A percentile compares a stretch with the other conserved stretches of the same genome.
These are phyloP conservation scores for Diacarnus erythraeanus DNA, from an alignment of 37 sponge, comb jelly and placozoan genomes.

Conservation along the genomic window DNA sequence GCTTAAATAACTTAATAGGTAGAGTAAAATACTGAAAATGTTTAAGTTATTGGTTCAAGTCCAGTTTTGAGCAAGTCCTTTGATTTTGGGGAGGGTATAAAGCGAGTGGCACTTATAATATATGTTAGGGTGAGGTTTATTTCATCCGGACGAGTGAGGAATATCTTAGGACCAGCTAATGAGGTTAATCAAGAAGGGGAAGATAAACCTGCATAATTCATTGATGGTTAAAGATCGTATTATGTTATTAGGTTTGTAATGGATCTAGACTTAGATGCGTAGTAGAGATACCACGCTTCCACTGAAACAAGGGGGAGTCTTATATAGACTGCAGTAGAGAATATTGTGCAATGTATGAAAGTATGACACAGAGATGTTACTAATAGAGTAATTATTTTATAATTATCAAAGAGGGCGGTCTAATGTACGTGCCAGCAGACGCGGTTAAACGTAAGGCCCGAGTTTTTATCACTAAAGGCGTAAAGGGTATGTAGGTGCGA, in stretches of 20 bases:
- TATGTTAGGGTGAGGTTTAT: slow-evolving; percentile 59
- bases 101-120: slow-evolving; percentile 77
- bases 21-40: slow-evolving; percentile 76
- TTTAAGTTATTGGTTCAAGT: slow-evolving; percentile 61
- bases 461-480: slow-evolving; percentile 76
- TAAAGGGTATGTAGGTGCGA: slow-evolving; percentile 79
- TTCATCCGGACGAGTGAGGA: slow-evolving; percentile 66
- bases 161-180: slow-evolving; percentile 39
- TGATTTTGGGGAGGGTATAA: slow-evolving; percentile 79
- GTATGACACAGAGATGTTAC: slow-evolving; percentile 89
- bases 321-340: slow-evolving; percentile 80
- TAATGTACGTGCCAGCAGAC: slow-evolving; percentile 89
- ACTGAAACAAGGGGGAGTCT: slow-evolving; percentile 77
- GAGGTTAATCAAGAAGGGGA: slow-evolving; percentile 11
- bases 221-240: slow-evolving; percentile 42
- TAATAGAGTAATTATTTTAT: background rate
- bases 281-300: slow-evolving; percentile 82
- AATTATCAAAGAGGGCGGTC: slow-evolving; percentile 47
- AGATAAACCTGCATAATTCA: background rate
- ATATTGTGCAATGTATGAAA: slow-evolving; percentile 90
- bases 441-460: slow-evolving; percentile 83
- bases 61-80: slow-evolving; percentile 59
- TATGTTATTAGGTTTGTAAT: slow-evolving; percentile 19
- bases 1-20: slow-evolving; percentile 68
- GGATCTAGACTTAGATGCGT: slow-evolving; percentile 66